These are phyloP conservation scores for Volucella bombylans DNA, from an alignment of 2,888 invertebrate genomes.

Conservation along the genomic window DNA sequence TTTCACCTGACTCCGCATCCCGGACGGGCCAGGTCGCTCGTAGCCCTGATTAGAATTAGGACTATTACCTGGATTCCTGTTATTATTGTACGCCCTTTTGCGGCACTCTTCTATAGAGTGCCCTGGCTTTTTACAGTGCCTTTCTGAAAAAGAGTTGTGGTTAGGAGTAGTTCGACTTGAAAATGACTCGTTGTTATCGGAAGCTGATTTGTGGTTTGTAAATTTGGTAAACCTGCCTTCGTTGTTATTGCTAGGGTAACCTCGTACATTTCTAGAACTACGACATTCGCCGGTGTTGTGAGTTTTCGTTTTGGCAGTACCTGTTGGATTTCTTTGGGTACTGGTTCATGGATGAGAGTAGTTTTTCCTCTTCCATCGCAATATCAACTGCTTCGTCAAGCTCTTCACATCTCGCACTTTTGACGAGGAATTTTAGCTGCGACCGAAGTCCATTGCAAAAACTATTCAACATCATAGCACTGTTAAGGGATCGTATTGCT, in stretches of 20 bases:
- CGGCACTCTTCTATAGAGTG: too few relatives aligned
- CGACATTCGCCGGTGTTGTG: too few relatives aligned
- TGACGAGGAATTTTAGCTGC: neutral
- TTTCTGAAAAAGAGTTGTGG: too few relatives aligned
- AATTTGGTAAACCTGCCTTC: slow-evolving; percentile 1
- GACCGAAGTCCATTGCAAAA: too few relatives aligned
- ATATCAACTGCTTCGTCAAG: too few relatives aligned
- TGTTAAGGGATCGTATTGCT: neutral
- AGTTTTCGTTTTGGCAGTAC: too few relatives aligned
- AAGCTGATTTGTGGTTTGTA: neutral
- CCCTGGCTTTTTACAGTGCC: neutral
- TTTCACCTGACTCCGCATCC: neutral
- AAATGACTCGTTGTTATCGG: neutral
- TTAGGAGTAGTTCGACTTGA: neutral
- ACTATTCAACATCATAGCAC: too few relatives aligned
- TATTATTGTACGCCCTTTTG: too few relatives aligned
- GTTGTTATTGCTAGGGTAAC: neutral
- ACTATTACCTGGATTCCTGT: neutral
- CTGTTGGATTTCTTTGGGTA: too few relatives aligned
- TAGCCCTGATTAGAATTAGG: neutral
- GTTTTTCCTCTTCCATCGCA: too few relatives aligned
- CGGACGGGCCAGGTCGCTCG: slow-evolving; percentile 10
- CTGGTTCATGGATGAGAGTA: too few relatives aligned
- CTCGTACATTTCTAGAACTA: neutral
- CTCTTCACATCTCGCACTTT: slow-evolving; percentile 1